Percentiles rank a stretch among this genome's conserved stretches.
phyloP scores from a whole-genome alignment of 1,140 invertebrate genomes.

The Scaptomyza montana region DNA sequence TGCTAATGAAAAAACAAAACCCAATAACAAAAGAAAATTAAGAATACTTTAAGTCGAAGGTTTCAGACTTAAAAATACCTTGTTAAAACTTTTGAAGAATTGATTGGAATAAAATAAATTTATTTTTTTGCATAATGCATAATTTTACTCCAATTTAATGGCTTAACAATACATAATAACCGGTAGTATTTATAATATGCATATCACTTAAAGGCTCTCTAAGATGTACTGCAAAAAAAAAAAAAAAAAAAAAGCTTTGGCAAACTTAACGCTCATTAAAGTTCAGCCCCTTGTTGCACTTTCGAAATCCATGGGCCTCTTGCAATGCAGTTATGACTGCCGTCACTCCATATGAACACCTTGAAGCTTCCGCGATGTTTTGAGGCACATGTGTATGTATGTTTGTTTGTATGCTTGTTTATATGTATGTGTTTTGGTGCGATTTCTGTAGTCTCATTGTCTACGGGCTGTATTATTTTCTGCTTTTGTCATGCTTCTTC shows the following conservation, averaged over 20 bases:
- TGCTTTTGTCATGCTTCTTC: constrained; percentile 22
- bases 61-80: too few relatives aligned
- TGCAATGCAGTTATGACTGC: constrained; percentile 35
- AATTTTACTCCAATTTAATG: neutral
- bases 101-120: too few relatives aligned
- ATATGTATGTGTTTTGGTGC: constrained; percentile 20
- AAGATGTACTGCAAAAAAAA: neutral
- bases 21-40: neutral
- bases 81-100: too few relatives aligned
- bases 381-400: neutral
- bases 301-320: constrained; percentile 35
- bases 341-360: constrained; percentile 6
- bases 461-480: constrained; percentile 23
- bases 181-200: constrained; percentile 25
- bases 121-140: neutral
- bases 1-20: constrained; percentile 24
- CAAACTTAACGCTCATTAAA: constrained; percentile 70
- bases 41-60: neutral
- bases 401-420: neutral
- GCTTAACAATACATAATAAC: neutral
- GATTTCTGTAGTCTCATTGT: constrained; percentile 62
- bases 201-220: constrained; percentile 3
- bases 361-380: constrained; percentile 18
- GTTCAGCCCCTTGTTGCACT: constrained; percentile 33
- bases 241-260: constrained; percentile 13